phyloP scores from a whole-genome alignment of 2,888 invertebrate species.

The Drosophila kambysellisi region DNA sequence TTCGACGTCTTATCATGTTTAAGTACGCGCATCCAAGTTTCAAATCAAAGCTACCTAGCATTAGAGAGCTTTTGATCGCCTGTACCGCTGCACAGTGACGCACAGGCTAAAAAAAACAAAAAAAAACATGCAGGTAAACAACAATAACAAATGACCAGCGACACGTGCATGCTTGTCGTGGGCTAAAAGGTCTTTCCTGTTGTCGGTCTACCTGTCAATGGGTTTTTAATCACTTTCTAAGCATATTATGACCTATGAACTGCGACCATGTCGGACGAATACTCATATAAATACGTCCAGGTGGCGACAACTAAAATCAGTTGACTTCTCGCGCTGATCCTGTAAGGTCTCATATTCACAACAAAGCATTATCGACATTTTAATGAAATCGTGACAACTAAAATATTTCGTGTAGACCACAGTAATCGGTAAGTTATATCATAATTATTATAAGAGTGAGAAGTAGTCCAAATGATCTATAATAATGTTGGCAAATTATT shows the following conservation, averaged over 20 bases:
- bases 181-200: background rate
- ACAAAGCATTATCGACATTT: background rate
- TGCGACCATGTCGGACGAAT: background rate
- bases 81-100: slow-evolving; percentile 27
- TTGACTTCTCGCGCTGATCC: slow-evolving; percentile 38
- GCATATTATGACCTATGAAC: slow-evolving; percentile 1
- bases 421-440: background rate
- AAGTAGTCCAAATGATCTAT: too few species aligned
- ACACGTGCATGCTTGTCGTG: slow-evolving; percentile 56
- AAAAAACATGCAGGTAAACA: background rate
- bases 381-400: background rate
- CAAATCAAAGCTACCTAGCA: slow-evolving; percentile 41
- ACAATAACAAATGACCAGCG: background rate
- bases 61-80: slow-evolving; percentile 42
- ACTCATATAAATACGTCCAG: slow-evolving; percentile 37
- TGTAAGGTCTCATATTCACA: slow-evolving; percentile 14
- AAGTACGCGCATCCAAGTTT: slow-evolving; percentile 55
- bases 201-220: slow-evolving; percentile 48
- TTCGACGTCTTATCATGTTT: slow-evolving; percentile 5
- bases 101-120: background rate
- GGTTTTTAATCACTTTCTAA: slow-evolving; percentile 61
- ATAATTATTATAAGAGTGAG: background rate
- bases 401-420: background rate
- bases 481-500: too few species aligned
- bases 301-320: slow-evolving; percentile 24